Conservation (phyloP, 2,888 invertebrate species). For the Candidula unifasciata region DNA sequence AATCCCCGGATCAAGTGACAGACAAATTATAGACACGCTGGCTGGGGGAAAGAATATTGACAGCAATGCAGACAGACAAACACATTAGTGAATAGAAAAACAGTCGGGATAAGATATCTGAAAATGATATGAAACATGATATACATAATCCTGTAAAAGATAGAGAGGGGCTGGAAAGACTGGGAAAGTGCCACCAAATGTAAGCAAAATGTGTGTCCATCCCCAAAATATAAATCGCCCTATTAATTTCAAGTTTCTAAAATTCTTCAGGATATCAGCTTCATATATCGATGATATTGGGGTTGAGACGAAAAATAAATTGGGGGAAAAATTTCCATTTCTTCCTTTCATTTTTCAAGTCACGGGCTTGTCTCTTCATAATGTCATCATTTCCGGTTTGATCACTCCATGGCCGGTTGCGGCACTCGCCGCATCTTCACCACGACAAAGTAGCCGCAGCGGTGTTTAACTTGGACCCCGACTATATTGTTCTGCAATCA, state of each 20-base stretch:
- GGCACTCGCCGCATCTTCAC: conserved; percentile 38
- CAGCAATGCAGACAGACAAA: too few relatives aligned
- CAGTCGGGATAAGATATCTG: too few relatives aligned
- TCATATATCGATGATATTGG: background rate
- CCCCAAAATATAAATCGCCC: too few relatives aligned
- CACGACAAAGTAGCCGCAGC: conserved; percentile 39
- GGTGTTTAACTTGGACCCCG: conserved; percentile 29
- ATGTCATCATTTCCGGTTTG: conserved; percentile 48
- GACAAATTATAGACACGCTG: too few relatives aligned
- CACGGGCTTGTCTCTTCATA: conserved; percentile 41
- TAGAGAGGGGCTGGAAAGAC: too few relatives aligned
- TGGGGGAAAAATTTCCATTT: conserved; percentile 12
- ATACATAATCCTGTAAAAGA: too few relatives aligned
- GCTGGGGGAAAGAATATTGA: too few relatives aligned
- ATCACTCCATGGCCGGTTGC: conserved; percentile 7
- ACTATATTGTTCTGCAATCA: conserved; percentile 46
- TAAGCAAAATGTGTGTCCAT: background rate
- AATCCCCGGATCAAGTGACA: too few relatives aligned
- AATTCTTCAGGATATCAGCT: background rate
- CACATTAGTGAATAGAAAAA: too few relatives aligned
- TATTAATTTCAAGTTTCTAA: background rate
- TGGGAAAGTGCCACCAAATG: too few relatives aligned
- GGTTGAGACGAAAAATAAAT: background rate
- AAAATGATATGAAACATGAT: too few relatives aligned
- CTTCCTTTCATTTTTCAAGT: conserved; percentile 45